Conservation (phyloP, 2,888 invertebrate genomes). For the Plebejus argus region DNA sequence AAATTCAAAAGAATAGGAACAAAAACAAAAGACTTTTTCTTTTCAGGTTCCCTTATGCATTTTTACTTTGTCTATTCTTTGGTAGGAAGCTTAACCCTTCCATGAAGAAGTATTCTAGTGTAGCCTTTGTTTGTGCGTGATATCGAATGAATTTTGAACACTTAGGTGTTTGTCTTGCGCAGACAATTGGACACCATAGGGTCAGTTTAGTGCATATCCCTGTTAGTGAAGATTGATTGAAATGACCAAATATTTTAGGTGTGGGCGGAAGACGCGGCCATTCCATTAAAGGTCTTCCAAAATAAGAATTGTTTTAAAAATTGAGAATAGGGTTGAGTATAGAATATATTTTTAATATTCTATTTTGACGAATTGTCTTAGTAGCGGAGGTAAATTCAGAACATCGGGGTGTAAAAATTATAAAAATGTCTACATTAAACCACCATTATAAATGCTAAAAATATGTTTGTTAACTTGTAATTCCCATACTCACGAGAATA, state of each 20-base stretch:
- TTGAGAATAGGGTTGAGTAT: background rate
- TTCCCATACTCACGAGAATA: background rate
- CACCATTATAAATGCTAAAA: background rate
- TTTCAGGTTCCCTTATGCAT: too few relatives aligned
- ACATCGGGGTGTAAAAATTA: background rate
- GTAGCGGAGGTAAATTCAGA: background rate
- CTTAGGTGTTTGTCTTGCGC: background rate
- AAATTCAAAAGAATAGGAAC: too few relatives aligned
- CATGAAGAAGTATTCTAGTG: too few relatives aligned
- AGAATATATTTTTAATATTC: background rate
- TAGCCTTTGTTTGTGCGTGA: background rate
- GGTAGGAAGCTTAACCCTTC: too few relatives aligned
- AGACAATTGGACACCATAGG: background rate
- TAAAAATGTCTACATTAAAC: background rate
- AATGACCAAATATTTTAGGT: background rate
- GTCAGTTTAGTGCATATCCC: background rate
- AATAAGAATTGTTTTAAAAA: background rate
- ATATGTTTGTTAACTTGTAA: background rate
- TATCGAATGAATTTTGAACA: background rate
- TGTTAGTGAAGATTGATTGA: constrained; percentile 6
- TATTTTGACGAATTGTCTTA: too few relatives aligned
- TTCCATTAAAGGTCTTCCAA: background rate
- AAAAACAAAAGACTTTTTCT: too few relatives aligned
- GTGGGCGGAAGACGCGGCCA: background rate
- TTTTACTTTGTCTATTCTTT: too few relatives aligned